Evolutionary conservation across 2,113 vertebrate species (phyloP).

Genomic region (Potamarius usumacintae): DNA sequence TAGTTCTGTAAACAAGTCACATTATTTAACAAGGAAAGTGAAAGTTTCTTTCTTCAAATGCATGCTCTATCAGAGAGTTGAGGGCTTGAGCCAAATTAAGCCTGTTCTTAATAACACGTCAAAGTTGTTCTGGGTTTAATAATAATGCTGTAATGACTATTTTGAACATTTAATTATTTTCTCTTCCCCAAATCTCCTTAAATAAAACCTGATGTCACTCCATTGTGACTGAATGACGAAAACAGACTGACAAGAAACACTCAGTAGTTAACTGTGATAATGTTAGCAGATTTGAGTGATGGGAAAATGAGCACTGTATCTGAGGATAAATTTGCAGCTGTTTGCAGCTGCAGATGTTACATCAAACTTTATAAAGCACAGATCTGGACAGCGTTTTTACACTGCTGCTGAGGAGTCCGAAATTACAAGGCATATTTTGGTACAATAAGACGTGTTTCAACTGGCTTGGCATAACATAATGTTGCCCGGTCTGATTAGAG

Average conservation of each 20-base stretch:
- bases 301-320: neutral
- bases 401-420: neutral
- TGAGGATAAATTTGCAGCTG: neutral
- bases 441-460: neutral
- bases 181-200: neutral
- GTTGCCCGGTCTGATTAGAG: no score
- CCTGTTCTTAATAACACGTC: neutral
- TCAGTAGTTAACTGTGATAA: neutral
- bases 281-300: neutral
- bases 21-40: neutral
- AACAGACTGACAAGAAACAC: neutral
- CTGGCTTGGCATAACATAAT: neutral
- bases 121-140: neutral
- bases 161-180: neutral
- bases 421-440: neutral
- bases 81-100: neutral
- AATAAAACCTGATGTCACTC: neutral
- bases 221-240: neutral
- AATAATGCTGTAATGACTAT: neutral
- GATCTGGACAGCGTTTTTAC: neutral
- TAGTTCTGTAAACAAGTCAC: neutral
- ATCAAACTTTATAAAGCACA: neutral
- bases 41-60: neutral
- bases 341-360: neutral
- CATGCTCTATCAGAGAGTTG: neutral